Evolutionary conservation across 2,888 invertebrate species (phyloP), one percentile per base, ranked within the genome.

Genomic region (Sclerodermus sp.): DNA sequence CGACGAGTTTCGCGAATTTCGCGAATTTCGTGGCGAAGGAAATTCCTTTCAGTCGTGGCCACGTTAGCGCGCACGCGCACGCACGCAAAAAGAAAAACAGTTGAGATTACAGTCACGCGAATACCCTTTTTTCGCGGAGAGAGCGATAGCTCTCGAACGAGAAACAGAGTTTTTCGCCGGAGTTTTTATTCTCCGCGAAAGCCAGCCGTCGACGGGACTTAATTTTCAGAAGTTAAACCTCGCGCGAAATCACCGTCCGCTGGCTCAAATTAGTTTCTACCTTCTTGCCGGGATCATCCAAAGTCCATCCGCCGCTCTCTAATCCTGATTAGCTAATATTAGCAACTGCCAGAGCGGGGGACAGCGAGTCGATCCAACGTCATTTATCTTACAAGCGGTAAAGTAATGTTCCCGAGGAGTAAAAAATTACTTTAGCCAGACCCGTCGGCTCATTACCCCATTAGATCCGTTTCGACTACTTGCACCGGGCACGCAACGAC

Each of bases 21-120:
- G 13, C 40, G 46, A 39, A 50, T 47, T 50, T 50, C 15, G 37
- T 45, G 42, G 40, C 17, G 40, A 49, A 32, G 32, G 47, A 47
- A 49, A 34, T 47, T 49, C 46, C 47, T 49, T 47, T 41, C 45
- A 13, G 38, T 18, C 23, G 18, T 15, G 16, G 49, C 32, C 49
- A 36, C 5, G 46, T 36, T 37, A 42, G 39, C 16, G 37, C 5
- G 32, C n/a, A n/a, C n/a, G n/a, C n/a, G 13, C 31, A 23, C 13
- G 12, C n/a, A 36, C 32, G 32, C 38, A 36, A 39, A 41, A 41
- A 29, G 30, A 3, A 34, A 16, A 34, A 43, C 15, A 17, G 16
- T 32, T 48, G 37, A 37, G 42, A 47, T 51, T 42, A 39, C 47
- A 31, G 14, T 23, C 4, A 23, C 23, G 23, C 34, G 34, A 13